Evolutionary conservation across 1,140 invertebrate genomes (phyloP).

Genomic region (Drosophila chauvacae): DNA sequence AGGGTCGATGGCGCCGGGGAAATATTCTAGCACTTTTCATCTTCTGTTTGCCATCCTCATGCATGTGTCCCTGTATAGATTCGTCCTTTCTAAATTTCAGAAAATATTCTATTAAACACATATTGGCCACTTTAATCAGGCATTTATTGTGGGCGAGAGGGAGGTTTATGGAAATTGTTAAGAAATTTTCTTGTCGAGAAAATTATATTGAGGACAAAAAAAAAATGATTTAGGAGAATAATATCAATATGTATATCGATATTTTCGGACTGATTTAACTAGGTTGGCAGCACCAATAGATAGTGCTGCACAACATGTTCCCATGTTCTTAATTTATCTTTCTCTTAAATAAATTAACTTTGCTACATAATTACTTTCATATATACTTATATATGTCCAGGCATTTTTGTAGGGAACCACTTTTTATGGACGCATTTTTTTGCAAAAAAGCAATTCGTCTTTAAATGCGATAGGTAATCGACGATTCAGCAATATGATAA

Average conservation of each 20-base stretch:
- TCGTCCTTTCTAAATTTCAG: neutral
- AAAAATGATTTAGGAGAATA: too few species aligned
- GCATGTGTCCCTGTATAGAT: neutral
- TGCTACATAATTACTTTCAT: too few species aligned
- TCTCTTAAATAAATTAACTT: too few species aligned
- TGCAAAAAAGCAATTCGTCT: neutral
- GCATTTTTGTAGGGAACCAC: too few species aligned
- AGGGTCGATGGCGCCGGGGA: neutral
- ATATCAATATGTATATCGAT: too few species aligned
- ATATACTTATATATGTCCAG: too few species aligned
- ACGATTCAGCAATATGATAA: slow-evolving; percentile 35
- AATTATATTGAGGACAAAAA: neutral
- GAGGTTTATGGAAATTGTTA: neutral
- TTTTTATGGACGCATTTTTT: neutral
- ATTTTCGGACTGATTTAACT: too few species aligned
- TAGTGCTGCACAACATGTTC: too few species aligned
- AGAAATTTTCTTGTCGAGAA: neutral
- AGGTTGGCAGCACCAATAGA: too few species aligned
- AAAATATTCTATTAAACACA: slow-evolving; percentile 1
- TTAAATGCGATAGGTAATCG: slow-evolving; percentile 21
- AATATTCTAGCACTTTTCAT: slow-evolving; percentile 26
- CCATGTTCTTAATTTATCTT: too few species aligned
- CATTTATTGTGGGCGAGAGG: neutral
- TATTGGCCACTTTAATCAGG: neutral
- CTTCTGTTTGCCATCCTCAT: slow-evolving; percentile 16